A percentile compares a stretch with the other conserved stretches of the same genome.
Evolutionary conservation across 1,140 invertebrate genomes (phyloP).

Genomic region (Capitella teleta): DNA sequence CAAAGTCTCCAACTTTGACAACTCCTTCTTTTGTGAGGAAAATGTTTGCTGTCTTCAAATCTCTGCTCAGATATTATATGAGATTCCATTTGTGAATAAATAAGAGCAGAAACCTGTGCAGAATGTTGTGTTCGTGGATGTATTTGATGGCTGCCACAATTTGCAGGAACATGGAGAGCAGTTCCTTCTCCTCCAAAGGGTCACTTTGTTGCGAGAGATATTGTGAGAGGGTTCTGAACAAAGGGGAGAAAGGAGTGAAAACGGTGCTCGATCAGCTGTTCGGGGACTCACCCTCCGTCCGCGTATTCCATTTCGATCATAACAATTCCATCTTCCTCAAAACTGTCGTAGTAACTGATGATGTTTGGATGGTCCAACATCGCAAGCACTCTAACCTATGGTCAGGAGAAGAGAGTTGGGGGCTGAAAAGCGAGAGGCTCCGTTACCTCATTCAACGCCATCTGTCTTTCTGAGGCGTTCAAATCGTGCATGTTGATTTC

Average conservation of each 20-base stretch:
- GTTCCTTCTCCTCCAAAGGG: conserved; percentile 51
- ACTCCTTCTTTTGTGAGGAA: conserved; percentile 58
- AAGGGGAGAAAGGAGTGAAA: background rate
- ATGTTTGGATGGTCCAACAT: conserved; percentile 65
- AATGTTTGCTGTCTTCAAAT: conserved; percentile 67
- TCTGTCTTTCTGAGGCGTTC: conserved; percentile 53
- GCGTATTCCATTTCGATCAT: conserved; percentile 76
- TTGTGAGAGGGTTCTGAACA: conserved; percentile 53
- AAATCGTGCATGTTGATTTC: conserved; percentile 64
- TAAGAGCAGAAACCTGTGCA: conserved; percentile 54
- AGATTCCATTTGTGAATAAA: background rate
- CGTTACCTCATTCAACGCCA: conserved; percentile 63
- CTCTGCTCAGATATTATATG: conserved; percentile 44
- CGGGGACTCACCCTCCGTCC: conserved; percentile 49
- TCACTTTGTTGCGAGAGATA: conserved; percentile 47
- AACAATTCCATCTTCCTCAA: conserved; percentile 58
- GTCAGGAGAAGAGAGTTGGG: background rate
- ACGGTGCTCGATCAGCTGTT: background rate
- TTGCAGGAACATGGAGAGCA: conserved; percentile 57
- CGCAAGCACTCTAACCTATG: conserved; percentile 48
- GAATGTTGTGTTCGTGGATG: conserved; percentile 61
- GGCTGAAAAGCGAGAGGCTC: background rate
- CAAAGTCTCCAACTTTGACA: conserved; percentile 64
- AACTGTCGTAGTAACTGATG: conserved; percentile 62
- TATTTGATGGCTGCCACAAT: conserved; percentile 58